Conservation (phyloP, 2,113 vertebrate genomes). For the Perca schrenkii region DNA sequence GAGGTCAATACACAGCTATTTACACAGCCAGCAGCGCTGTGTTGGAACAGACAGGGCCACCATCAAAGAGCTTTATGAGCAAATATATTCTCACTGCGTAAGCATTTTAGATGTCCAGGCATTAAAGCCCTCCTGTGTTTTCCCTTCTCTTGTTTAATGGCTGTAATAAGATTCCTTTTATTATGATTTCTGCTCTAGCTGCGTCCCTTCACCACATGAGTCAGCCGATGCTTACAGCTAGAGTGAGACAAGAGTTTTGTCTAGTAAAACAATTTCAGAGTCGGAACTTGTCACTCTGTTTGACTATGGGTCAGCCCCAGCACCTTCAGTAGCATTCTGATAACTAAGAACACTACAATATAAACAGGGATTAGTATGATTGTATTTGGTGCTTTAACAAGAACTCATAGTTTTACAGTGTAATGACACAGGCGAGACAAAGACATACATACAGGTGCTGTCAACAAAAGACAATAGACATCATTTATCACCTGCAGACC, state of each 20-base stretch:
- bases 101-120: slow-evolving; percentile 74
- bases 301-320: neutral
- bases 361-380: neutral
- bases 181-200: slow-evolving; percentile 71
- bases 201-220: slow-evolving; percentile 40
- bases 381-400: neutral
- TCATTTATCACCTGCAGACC: neutral
- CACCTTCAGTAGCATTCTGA: neutral
- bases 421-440: neutral
- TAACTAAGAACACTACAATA: neutral
- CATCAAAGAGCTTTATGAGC: slow-evolving; percentile 82
- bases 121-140: slow-evolving; percentile 71
- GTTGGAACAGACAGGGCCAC: slow-evolving; percentile 77
- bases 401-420: neutral
- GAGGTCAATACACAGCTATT: slow-evolving; percentile 77
- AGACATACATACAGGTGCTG: neutral
- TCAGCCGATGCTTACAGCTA: slow-evolving; percentile 17
- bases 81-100: slow-evolving; percentile 78
- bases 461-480: neutral
- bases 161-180: slow-evolving; percentile 78
- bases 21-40: slow-evolving; percentile 73
- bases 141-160: slow-evolving; percentile 75
- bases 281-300: neutral
- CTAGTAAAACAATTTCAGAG: slow-evolving; percentile 23
- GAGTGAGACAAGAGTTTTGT: slow-evolving; percentile 35